Base-by-base conservation (phyloP, 2,113 vertebrate species). In the Patagioenas fasciata region DNA sequence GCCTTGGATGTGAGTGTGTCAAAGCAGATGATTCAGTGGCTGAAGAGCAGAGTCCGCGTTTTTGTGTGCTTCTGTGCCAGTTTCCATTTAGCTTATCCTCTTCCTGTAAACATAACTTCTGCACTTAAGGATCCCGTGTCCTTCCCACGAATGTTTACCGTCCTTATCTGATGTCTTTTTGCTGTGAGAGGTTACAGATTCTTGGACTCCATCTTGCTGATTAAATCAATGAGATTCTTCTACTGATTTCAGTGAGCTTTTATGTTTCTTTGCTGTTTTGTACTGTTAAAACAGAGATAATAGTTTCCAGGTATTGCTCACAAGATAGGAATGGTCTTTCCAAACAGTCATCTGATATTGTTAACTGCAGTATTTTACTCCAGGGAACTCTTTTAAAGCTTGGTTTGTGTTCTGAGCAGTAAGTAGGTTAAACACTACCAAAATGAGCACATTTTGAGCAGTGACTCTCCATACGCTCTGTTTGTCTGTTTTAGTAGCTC, bases 221-320 rank as follows among this genome's bases (percentile, higher is more conserved):
- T 85, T 25, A 70, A 88, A 73, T 88, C 70, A 40, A 1, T 80
- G 50, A 80, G 79, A 74, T 93, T 86, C 57, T 88, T 95, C 69
- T 21, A 26, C 64, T 84, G 88, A 86, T 93, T 93, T 71, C 53
- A 71, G 13, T 69, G 72, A 74, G 32, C 44, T 88, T 70, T 32
- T 66, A 0, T 69, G 32, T 78, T 60, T 67, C 25, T 88, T 70
- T 77, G 14, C 19, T 3, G 1, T 90, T 80, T 90, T 71, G 31
- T 81, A 61, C 44, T 4, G 0, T 80, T 80, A 50, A 75, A 92
- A 65, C 29, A 50, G 48, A 88, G 53, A 86, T 36, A 54, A 91
- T 93, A 75, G 88, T 91, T 95, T 91, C 82, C 67, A 91, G 34
- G 82, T 80, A 25, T 93, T 90, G 88, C 85, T 96, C 94, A 94